Percentiles rank a stretch among this genome's conserved stretches.
These are phyloP conservation scores for Chamaetylas fuelleborni DNA, from an alignment of 2,113 vertebrate genomes.

Conservation along the genomic window DNA sequence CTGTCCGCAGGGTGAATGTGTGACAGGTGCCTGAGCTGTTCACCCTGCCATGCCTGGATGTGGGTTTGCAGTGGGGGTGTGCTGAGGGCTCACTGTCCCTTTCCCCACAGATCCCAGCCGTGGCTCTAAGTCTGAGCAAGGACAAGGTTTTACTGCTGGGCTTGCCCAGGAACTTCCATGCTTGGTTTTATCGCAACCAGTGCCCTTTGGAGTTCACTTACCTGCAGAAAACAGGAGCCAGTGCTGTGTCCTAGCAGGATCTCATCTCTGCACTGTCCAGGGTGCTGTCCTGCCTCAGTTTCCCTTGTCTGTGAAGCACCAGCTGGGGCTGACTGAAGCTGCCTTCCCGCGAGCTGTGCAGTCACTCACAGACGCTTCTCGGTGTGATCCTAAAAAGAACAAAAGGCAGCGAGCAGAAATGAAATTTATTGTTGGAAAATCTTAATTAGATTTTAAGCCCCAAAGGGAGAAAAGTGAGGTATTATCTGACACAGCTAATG, in stretches of 20 bases:
- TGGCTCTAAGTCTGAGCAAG: neutral
- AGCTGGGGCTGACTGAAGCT: neutral
- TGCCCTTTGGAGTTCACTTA: neutral
- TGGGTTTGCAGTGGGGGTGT: neutral
- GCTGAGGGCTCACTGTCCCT: neutral
- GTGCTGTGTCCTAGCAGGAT: neutral
- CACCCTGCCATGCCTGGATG: rapidly evolving
- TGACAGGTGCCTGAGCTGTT: rapidly evolving
- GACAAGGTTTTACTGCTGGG: neutral
- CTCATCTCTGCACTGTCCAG: neutral
- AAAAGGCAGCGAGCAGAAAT: slow-evolving; percentile 35
- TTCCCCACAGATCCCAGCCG: neutral
- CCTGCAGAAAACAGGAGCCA: neutral
- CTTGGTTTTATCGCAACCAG: neutral
- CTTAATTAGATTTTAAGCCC: slow-evolving; percentile 71
- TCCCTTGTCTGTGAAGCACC: neutral
- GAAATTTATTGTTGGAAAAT: slow-evolving; percentile 66
- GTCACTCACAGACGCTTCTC: neutral
- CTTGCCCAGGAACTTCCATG: neutral
- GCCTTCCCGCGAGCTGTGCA: neutral
- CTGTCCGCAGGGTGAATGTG: neutral
- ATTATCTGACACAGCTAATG: slow-evolving; percentile 69
- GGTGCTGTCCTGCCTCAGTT: neutral
- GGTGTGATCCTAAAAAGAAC: slow-evolving; percentile 52
- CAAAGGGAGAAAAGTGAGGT: slow-evolving; percentile 66